Conservation (phyloP, 1,140 invertebrate genomes). For the Ladona fulva region DNA sequence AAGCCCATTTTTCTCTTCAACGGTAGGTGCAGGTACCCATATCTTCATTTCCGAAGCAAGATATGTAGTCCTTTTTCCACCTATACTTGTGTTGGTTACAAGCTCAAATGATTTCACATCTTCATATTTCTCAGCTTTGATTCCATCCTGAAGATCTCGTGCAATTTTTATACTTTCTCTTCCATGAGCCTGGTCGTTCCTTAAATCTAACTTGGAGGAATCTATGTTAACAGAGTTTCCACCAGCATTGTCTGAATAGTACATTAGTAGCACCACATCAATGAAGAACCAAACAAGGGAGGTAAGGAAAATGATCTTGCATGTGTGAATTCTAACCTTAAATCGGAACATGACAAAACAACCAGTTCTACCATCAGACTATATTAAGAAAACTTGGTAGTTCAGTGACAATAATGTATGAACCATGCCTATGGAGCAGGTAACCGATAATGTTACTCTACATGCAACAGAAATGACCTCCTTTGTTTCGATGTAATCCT, state of each 20-base stretch:
- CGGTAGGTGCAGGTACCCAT: conserved; percentile 61
- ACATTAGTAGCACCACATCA: conserved; percentile 82
- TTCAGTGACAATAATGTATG: no score
- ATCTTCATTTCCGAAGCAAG: conserved; percentile 46
- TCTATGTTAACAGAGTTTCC: conserved; percentile 26
- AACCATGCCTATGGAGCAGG: no score
- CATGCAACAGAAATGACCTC: no score
- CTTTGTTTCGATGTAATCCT: no score
- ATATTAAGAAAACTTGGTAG: no score
- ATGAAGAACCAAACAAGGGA: conserved; percentile 93
- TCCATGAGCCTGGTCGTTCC: conserved; percentile 24
- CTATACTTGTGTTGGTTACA: conserved; percentile 14
- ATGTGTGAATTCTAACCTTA: conserved; percentile 84
- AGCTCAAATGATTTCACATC: conserved; percentile 18
- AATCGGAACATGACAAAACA: conserved; percentile 58
- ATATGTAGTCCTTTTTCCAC: conserved; percentile 29
- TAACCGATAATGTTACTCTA: no score
- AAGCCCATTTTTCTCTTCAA: conserved; percentile 53
- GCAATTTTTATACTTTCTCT: background rate
- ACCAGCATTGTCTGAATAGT: conserved; percentile 85
- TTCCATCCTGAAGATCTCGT: background rate
- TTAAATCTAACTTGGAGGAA: conserved; percentile 51
- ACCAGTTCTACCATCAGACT: no score
- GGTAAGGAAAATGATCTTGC: conserved; percentile 86
- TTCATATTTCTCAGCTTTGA: conserved; percentile 19